Conservation (phyloP, 1,140 invertebrate genomes). For the Anastrepha obliqua region DNA sequence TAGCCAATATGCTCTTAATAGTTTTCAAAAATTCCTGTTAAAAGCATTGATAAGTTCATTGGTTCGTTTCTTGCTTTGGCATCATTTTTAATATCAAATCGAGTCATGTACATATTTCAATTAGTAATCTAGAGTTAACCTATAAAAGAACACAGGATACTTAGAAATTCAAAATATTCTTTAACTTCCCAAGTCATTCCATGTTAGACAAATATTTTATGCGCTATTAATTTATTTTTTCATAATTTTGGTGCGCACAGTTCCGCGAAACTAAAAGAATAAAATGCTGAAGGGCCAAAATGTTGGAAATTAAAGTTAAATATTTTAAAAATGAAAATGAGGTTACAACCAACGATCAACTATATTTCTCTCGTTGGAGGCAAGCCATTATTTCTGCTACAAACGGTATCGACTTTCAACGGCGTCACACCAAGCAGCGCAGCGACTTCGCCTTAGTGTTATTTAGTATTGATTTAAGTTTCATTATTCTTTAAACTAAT, state of each 20-base stretch:
- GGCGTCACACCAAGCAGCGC: neutral
- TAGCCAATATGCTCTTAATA: neutral
- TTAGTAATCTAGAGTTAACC: neutral
- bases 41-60: neutral
- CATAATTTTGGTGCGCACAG: slow-evolving; percentile 7
- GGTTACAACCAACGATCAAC: neutral
- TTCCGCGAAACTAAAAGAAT: neutral
- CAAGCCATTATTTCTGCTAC: neutral
- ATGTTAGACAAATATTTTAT: neutral
- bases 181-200: slow-evolving; percentile 15
- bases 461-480: neutral
- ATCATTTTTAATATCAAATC: neutral
- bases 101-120: slow-evolving; percentile 11
- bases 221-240: neutral
- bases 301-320: neutral
- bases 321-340: neutral
- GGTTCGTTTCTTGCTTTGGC: neutral
- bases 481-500: neutral
- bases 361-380: slow-evolving; percentile 17
- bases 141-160: neutral
- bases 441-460: neutral
- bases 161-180: neutral
- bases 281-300: neutral
- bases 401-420: neutral
- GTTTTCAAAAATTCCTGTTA: slow-evolving; percentile 4